Evolutionary conservation across 2,888 invertebrate genomes (phyloP).

Genomic region (Chromoteleia sp.): DNA sequence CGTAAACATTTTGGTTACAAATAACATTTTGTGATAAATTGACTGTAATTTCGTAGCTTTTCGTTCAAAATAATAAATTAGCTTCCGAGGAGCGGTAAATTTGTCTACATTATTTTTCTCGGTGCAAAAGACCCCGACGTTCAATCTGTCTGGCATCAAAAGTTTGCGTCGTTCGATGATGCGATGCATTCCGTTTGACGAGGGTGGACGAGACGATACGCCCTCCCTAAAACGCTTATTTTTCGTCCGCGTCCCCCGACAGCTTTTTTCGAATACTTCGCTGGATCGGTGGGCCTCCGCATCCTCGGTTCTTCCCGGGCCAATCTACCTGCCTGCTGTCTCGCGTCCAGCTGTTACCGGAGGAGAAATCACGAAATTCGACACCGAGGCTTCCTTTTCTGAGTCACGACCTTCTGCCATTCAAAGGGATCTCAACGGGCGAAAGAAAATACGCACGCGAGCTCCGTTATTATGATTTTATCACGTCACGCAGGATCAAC

Average conservation of each 20-base stretch:
- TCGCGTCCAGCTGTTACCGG: slow-evolving; percentile 55
- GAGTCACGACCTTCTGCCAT: slow-evolving; percentile 64
- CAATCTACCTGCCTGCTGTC: slow-evolving; percentile 53
- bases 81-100: too few relatives aligned
- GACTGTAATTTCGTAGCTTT: too few relatives aligned
- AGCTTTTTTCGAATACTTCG: slow-evolving; percentile 28
- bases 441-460: slow-evolving; percentile 64
- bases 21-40: too few relatives aligned
- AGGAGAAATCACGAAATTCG: slow-evolving; percentile 59
- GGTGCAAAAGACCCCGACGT: neutral
- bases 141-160: slow-evolving; percentile 23
- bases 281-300: slow-evolving; percentile 7
- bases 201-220: slow-evolving; percentile 35
- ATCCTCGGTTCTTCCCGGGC: slow-evolving; percentile 7
- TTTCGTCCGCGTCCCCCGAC: neutral
- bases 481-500: slow-evolving; percentile 60
- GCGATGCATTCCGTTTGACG: slow-evolving; percentile 33
- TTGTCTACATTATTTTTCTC: too few relatives aligned
- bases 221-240: slow-evolving; percentile 28
- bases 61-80: too few relatives aligned
- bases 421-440: slow-evolving; percentile 45
- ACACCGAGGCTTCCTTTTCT: slow-evolving; percentile 57
- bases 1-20: too few relatives aligned
- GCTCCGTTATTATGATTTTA: slow-evolving; percentile 63
- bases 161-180: slow-evolving; percentile 12